These are phyloP conservation scores for Gymnopithys bicolor DNA, from an alignment of 2,797 vertebrate genomes.

Conservation along the genomic window DNA sequence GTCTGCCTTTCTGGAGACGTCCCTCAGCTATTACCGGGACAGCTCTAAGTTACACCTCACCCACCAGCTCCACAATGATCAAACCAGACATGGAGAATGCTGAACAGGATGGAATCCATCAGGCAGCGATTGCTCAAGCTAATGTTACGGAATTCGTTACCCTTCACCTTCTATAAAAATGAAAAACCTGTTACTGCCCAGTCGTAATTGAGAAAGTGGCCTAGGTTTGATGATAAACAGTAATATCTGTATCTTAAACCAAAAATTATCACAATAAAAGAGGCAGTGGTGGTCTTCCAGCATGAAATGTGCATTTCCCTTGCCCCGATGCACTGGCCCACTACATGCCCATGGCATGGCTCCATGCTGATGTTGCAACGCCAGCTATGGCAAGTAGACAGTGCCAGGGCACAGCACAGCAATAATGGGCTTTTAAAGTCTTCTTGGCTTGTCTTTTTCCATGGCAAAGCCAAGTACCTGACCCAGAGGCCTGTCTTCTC, in stretches of 20 bases:
- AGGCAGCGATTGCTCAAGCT: background rate
- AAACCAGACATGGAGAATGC: background rate
- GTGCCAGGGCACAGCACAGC: background rate
- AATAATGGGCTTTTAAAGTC: background rate
- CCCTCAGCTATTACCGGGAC: background rate
- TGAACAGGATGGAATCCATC: background rate
- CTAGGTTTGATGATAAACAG: background rate
- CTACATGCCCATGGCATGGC: fast-evolving
- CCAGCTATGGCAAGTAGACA: background rate
- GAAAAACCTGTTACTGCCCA: background rate
- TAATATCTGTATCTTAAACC: background rate
- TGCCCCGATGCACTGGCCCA: background rate
- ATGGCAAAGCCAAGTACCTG: background rate
- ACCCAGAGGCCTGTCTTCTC: background rate
- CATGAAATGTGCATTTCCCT: background rate
- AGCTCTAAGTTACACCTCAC: background rate
- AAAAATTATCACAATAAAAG: background rate
- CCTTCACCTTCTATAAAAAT: background rate
- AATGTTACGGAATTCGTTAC: background rate
- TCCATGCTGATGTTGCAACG: background rate
- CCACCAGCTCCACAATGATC: background rate
- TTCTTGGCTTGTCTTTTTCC: background rate
- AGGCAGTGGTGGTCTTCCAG: background rate
- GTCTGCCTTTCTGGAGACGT: background rate
- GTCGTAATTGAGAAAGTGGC: background rate